Base-by-base conservation (phyloP, 2,888 invertebrate species). In the Polydrusus pterygomalis region DNA sequence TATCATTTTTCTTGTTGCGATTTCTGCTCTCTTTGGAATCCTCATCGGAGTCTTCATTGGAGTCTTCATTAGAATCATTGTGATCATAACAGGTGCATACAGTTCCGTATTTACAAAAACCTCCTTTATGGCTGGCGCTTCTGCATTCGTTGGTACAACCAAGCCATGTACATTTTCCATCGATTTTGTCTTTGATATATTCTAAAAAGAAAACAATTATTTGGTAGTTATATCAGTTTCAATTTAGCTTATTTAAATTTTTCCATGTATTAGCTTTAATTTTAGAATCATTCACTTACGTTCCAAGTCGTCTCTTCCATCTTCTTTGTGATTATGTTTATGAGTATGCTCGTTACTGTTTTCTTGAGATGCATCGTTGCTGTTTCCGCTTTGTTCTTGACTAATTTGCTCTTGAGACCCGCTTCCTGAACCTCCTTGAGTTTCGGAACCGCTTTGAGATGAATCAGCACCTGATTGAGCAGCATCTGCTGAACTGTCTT, bases 81-180 rank as follows among this genome's bases (percentile, higher is more conserved):
- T 71, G 64, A 3, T 63, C 54, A 45, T 40, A 60, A 17, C 38
- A 60, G 5, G 40, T 60, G 11, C 40, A 60, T 38, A 11, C 20
- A 13, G 25, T 18, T n/a, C 68, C 58, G 13, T 60, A 60, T 68
- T 56, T 68, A 2, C 18, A 68, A 38, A 20, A 60, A 3, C 60
- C 38, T 47, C 45, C 45, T 60, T 43, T 30, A 8, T 43, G 43
- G 11, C 34, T 56, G 3, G n/a, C 7, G 3, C 25, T 64, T 64
- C 13, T 20, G 20, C 43, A 62, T 62, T 54, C 25, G 7, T 1
- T 5, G 2, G 10, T 54, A 8, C 54, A 54, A 30, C n/a, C 30
- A 13, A 1, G 2, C 54, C 54, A 54, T 25, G 7, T 54, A 30
- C 54, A 54, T 25, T 10, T 20, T 10, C 51, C 51, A 25, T 51